Evolutionary conservation across 1,140 invertebrate species (phyloP), one percentile per base, ranked within the genome.

Genomic region (Micrasema longulum): DNA sequence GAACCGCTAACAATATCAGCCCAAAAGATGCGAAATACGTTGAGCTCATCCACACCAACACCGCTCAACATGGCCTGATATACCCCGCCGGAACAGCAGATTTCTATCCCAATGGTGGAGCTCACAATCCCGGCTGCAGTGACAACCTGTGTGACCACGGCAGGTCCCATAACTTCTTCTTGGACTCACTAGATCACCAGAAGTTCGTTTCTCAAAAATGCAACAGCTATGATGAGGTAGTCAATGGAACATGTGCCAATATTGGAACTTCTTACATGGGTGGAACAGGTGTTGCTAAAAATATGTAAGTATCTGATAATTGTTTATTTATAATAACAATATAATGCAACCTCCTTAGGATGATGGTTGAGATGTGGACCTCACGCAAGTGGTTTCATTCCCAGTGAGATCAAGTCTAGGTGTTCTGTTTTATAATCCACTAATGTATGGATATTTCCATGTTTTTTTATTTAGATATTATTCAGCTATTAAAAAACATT

Each of bases 1-100:
- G 68, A 31, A 38, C 53, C 23, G 14, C 83, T 1, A 76, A 83
- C 7, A 79, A 89, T 3, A 78, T 94, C 0, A 89, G 87, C 57
- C 71, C 79, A 16, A 79, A 78, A 35, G 91, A 92, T 76, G 91
- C 88, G 1, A 66, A 78, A 5, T 86, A 89, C 71, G 91, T 93
- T 0, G 90, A 93, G 79, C 87, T 91, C 0, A 85, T 94, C 47
- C 92, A 94, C 76, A 90, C 92, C 0, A 89, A 90, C 69, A 86
- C 83, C 38, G 88, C 87, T 20, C 45, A 79, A 36, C 80, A 88
- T 22, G 90, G 88, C 23, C 83, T 88, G 73, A 81, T 81, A 57
- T 78, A 79, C 1, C 84, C 87, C 0, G 75, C 90, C 41, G 90
- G 90, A n/a, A 81, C 89, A 76, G 81, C 87, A n/a, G 90, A 93